These are phyloP conservation scores for Leptopilina boulardi DNA, from an alignment of 1,140 invertebrate species.

Conservation along the genomic window DNA sequence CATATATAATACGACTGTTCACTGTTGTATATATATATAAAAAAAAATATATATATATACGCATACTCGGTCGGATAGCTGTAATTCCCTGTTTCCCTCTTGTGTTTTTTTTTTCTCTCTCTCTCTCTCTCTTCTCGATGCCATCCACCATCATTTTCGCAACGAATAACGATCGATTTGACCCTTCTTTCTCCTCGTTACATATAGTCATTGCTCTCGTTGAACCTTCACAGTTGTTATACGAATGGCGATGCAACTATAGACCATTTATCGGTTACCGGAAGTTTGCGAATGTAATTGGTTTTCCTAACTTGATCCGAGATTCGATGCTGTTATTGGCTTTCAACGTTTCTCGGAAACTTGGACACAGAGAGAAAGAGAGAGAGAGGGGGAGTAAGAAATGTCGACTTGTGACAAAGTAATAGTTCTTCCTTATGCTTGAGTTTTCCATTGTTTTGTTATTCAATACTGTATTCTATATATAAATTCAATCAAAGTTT, in stretches of 20 bases:
- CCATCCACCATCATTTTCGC: slow-evolving; percentile 33
- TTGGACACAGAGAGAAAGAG: no score
- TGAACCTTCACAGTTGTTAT: slow-evolving; percentile 33
- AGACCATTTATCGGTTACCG: slow-evolving; percentile 44
- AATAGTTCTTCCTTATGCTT: slow-evolving; percentile 11
- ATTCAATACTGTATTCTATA: background rate
- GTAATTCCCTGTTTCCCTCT: slow-evolving; percentile 55
- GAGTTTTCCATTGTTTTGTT: slow-evolving; percentile 1
- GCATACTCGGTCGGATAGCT: slow-evolving; percentile 54
- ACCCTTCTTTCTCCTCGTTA: slow-evolving; percentile 50
- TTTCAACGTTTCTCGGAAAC: slow-evolving; percentile 1
- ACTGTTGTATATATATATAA: background rate
- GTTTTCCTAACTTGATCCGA: slow-evolving; percentile 23
- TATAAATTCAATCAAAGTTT: no score
- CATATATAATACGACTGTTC: slow-evolving; percentile 31
- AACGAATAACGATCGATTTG: slow-evolving; percentile 40
- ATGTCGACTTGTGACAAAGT: slow-evolving; percentile 7
- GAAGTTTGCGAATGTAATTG: slow-evolving; percentile 44
- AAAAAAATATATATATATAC: background rate
- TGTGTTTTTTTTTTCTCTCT: slow-evolving; percentile 36
- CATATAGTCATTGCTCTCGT: slow-evolving; percentile 42
- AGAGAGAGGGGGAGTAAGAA: no score
- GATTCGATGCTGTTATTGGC: slow-evolving; percentile 8
- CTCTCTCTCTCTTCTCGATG: slow-evolving; percentile 52
- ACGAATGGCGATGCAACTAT: slow-evolving; percentile 36